phyloP scores from a whole-genome alignment of 2,888 invertebrate genomes.

The Cybosia mesomella region DNA sequence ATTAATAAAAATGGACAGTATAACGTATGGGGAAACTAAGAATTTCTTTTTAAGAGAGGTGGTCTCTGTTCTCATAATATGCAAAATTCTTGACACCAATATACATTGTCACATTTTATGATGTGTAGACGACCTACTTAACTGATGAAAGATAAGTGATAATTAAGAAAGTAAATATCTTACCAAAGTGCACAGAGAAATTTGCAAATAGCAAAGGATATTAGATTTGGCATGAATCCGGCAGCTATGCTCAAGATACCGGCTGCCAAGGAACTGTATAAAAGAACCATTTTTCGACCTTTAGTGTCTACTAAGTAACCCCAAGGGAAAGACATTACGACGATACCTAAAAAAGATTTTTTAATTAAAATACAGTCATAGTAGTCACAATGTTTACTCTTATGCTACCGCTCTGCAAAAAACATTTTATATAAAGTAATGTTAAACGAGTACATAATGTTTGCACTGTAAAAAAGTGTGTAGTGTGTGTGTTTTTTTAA shows the following conservation, averaged over 20 bases:
- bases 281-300: conserved; percentile 88
- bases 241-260: conserved; percentile 84
- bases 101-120: background rate
- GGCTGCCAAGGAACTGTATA: conserved; percentile 71
- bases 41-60: background rate
- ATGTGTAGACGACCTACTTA: background rate
- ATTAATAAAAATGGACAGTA: too few relatives aligned
- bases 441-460: too few relatives aligned
- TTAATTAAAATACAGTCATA: too few relatives aligned
- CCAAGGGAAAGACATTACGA: conserved; percentile 92
- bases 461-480: too few relatives aligned
- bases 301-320: conserved; percentile 92
- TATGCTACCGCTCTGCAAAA: too few relatives aligned
- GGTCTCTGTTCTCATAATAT: background rate
- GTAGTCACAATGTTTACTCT: too few relatives aligned
- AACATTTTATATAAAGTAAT: too few relatives aligned
- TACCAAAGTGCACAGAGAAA: conserved; percentile 86
- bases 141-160: background rate
- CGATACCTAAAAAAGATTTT: conserved; percentile 82
- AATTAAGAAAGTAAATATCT: conserved; percentile 31
- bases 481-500: too few relatives aligned
- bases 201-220: conserved; percentile 87
- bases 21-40: background rate
- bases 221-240: conserved; percentile 88
- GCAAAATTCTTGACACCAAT: background rate